A percentile compares a stretch with the other conserved stretches of the same genome.
phyloP scores from a whole-genome alignment of 2,888 invertebrate genomes.

The Hyposoter dolosus region DNA sequence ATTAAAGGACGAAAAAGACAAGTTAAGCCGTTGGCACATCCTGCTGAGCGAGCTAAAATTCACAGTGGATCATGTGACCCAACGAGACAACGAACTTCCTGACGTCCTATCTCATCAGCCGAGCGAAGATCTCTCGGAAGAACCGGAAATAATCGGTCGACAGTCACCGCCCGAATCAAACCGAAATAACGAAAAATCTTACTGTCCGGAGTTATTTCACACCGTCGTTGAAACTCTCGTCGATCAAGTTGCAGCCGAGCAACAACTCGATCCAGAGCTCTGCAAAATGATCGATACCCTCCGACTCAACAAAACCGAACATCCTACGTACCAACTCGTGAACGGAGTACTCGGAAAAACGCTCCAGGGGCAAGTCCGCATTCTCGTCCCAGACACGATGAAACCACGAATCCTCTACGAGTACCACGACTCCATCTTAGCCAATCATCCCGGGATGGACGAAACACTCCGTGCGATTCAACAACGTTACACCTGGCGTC shows the following conservation, averaged over 20 bases:
- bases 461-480: not conserved
- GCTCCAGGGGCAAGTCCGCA: not conserved
- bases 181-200: too few species aligned
- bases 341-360: not conserved
- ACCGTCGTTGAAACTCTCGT: too few species aligned
- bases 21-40: constrained; percentile 42
- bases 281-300: too few species aligned
- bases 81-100: not conserved
- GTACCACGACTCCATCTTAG: not conserved
- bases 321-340: not conserved
- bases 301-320: too few species aligned
- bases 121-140: not conserved
- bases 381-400: not conserved
- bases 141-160: too few species aligned
- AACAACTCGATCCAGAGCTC: too few species aligned
- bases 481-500: not conserved
- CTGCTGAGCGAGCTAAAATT: constrained; percentile 47
- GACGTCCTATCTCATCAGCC: not conserved
- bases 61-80: constrained; percentile 21
- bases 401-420: not conserved
- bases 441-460: not conserved
- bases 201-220: too few species aligned
- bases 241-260: too few species aligned
- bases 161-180: not conserved
- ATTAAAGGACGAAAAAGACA: constrained; percentile 11